Conservation (phyloP, 2,113 vertebrate species). For the Pyrgilauda ruficollis region DNA sequence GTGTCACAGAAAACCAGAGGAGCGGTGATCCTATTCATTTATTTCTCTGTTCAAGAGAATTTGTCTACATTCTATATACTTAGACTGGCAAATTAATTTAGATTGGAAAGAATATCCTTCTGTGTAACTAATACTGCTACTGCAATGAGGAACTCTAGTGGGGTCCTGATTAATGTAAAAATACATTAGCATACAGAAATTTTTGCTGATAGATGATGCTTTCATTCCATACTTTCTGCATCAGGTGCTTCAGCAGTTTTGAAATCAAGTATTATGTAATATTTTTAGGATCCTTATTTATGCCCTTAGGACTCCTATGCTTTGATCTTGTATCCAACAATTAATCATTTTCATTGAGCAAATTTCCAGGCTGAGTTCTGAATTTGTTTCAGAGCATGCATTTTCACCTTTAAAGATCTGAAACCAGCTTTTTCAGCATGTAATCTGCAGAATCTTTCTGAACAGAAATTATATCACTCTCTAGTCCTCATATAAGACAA, state of each 20-base stretch:
- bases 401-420: background rate
- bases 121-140: background rate
- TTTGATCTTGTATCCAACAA: background rate
- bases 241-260: background rate
- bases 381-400: background rate
- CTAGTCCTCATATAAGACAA: fast-evolving
- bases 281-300: background rate
- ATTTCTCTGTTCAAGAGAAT: background rate
- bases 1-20: background rate
- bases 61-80: background rate
- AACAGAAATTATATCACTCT: background rate
- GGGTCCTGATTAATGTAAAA: background rate
- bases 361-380: background rate
- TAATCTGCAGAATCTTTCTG: background rate
- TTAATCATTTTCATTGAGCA: background rate
- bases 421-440: background rate
- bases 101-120: background rate
- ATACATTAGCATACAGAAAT: background rate
- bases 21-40: background rate
- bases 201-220: background rate
- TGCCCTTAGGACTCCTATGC: background rate
- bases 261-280: fast-evolving
- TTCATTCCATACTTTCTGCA: background rate
- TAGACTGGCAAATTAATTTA: background rate
- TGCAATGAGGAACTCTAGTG: background rate